Conservation (phyloP, 2,113 vertebrate genomes). For the Caretta caretta region DNA sequence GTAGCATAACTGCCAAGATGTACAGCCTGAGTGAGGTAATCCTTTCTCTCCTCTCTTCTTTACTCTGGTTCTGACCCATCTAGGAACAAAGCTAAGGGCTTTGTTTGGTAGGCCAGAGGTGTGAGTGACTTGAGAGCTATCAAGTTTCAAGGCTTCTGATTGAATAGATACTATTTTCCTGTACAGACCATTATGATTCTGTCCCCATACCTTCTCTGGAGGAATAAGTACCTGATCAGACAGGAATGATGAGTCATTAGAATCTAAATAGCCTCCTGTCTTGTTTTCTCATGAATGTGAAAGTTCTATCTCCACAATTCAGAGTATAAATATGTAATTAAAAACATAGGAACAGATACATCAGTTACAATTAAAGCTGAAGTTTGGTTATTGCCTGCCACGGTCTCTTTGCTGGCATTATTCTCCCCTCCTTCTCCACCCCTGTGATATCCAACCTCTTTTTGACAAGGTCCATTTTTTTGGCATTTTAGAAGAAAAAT, state of each 20-base stretch:
- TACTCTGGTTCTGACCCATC: slow-evolving; percentile 48
- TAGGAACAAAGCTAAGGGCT: neutral
- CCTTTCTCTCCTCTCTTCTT: neutral
- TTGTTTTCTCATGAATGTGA: slow-evolving; percentile 2
- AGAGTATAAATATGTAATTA: neutral
- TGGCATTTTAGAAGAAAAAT: neutral
- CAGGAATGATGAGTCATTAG: neutral
- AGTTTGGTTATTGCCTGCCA: neutral
- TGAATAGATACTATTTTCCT: neutral
- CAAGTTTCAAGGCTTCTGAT: fast-evolving
- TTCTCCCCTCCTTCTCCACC: neutral
- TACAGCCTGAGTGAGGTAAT: neutral
- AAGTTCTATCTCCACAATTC: neutral
- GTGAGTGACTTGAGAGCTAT: slow-evolving; percentile 37
- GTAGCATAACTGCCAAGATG: slow-evolving; percentile 37
- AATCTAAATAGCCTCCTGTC: neutral
- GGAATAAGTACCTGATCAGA: neutral
- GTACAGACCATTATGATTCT: neutral
- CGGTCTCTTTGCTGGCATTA: neutral
- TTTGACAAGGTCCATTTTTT: neutral
- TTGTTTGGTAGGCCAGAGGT: neutral
- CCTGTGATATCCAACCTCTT: neutral
- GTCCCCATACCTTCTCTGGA: slow-evolving; percentile 37
- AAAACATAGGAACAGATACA: neutral
- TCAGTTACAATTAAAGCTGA: neutral